phyloP scores from a whole-genome alignment of 2,888 invertebrate species.

The Pandemis heparana region DNA sequence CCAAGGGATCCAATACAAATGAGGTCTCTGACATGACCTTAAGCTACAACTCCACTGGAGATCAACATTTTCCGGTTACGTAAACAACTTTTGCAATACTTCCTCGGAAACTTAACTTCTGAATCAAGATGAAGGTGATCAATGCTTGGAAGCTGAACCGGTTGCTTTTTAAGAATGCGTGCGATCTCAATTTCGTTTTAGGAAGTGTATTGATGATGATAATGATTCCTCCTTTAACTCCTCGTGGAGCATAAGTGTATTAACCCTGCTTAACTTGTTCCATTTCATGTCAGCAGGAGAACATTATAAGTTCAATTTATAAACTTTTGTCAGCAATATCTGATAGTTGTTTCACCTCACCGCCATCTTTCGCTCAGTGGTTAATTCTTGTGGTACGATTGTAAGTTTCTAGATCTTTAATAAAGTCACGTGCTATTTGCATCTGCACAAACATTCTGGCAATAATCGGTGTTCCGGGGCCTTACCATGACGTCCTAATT shows the following conservation, averaged over 20 bases:
- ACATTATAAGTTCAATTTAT: not conserved
- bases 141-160: not conserved
- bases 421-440: too few relatives aligned
- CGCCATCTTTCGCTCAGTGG: too few relatives aligned
- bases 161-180: not conserved
- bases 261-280: not conserved
- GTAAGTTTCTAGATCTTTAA: too few relatives aligned
- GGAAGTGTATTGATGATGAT: constrained; percentile 1
- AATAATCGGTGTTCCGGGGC: too few relatives aligned
- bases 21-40: constrained; percentile 16
- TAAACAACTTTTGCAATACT: constrained; percentile 32
- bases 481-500: too few relatives aligned
- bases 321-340: not conserved
- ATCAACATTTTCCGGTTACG: constrained; percentile 31
- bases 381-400: too few relatives aligned
- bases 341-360: too few relatives aligned
- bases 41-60: not conserved
- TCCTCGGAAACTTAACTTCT: constrained; percentile 23
- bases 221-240: too few relatives aligned
- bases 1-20: constrained; percentile 10
- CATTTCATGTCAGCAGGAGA: not conserved
- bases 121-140: constrained; percentile 37
- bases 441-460: too few relatives aligned
- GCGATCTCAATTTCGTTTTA: not conserved
- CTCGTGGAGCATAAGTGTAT: too few relatives aligned